Percentiles rank a stretch among this genome's conserved stretches.
phyloP scores from a whole-genome alignment of 2,888 invertebrate genomes.

The Eilema caniola region DNA sequence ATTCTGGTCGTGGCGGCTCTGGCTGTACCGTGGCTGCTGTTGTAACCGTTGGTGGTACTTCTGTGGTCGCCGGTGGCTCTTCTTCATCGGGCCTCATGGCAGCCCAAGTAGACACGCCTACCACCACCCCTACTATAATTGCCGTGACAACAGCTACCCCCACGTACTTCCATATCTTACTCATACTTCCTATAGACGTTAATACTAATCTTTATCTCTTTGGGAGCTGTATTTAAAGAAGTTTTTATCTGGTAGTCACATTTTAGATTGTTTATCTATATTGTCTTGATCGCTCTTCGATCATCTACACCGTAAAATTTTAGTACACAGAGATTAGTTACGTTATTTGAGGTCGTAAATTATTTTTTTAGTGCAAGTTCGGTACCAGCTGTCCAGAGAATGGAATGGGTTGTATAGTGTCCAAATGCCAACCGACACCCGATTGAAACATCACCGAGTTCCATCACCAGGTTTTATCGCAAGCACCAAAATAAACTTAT shows the following conservation, averaged over 20 bases:
- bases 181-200: not conserved
- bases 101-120: slow-evolving; percentile 63
- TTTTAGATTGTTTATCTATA: slow-evolving; percentile 5
- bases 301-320: slow-evolving; percentile 4
- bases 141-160: slow-evolving; percentile 36
- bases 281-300: not conserved
- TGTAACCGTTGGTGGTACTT: not conserved
- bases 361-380: not conserved
- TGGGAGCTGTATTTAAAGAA: slow-evolving; percentile 6
- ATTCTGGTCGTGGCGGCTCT: slow-evolving; percentile 40
- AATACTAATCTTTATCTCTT: not conserved
- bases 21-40: not conserved
- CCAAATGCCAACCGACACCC: too few species aligned
- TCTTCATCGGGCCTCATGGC: slow-evolving; percentile 69
- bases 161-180: slow-evolving; percentile 18
- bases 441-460: too few species aligned
- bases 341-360: not conserved
- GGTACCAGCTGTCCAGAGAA: not conserved
- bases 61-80: slow-evolving; percentile 64
- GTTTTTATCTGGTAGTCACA: slow-evolving; percentile 3
- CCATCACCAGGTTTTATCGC: too few species aligned
- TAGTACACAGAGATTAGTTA: not conserved
- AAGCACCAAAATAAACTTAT: too few species aligned
- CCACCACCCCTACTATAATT: slow-evolving; percentile 48
- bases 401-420: not conserved